Percentiles rank a stretch among this genome's conserved stretches.
Conservation (phyloP, 2,113 vertebrate genomes). For the Ploceus nigricollis region DNA sequence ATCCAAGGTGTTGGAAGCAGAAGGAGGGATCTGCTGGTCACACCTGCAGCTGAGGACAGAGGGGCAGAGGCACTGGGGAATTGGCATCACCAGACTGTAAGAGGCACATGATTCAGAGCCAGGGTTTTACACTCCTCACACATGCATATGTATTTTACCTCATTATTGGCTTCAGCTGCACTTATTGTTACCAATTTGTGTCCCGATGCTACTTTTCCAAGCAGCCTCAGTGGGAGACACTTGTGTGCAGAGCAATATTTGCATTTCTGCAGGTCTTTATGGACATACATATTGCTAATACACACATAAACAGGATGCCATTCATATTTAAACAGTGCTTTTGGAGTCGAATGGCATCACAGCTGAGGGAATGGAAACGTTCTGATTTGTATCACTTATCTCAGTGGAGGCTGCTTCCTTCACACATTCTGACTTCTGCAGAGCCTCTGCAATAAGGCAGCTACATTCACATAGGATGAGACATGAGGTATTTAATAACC, state of each 20-base stretch:
- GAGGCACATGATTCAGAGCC: background rate
- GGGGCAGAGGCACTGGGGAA: background rate
- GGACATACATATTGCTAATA: conserved; percentile 42
- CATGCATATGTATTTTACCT: conserved; percentile 45
- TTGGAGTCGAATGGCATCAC: conserved; percentile 13
- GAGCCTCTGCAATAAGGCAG: background rate
- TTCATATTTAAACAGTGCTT: conserved; percentile 58
- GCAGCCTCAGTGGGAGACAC: conserved; percentile 26
- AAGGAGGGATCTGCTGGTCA: background rate
- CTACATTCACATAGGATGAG: conserved; percentile 6
- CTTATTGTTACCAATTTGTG: background rate
- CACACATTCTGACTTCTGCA: background rate
- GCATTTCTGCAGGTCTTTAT: conserved; percentile 41
- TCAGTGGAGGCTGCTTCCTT: conserved; percentile 28
- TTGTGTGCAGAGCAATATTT: conserved; percentile 31
- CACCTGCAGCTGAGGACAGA: background rate
- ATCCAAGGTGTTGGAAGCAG: background rate
- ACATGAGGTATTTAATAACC: background rate
- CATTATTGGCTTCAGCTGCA: conserved; percentile 42
- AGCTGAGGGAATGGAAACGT: conserved; percentile 30
- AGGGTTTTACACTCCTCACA: background rate
- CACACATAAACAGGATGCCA: conserved; percentile 53
- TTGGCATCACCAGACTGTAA: background rate
- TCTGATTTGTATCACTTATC: conserved; percentile 56
- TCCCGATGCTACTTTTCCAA: background rate